Conservation (phyloP, 2,888 invertebrate genomes). For the Ptychoptera contaminata region DNA sequence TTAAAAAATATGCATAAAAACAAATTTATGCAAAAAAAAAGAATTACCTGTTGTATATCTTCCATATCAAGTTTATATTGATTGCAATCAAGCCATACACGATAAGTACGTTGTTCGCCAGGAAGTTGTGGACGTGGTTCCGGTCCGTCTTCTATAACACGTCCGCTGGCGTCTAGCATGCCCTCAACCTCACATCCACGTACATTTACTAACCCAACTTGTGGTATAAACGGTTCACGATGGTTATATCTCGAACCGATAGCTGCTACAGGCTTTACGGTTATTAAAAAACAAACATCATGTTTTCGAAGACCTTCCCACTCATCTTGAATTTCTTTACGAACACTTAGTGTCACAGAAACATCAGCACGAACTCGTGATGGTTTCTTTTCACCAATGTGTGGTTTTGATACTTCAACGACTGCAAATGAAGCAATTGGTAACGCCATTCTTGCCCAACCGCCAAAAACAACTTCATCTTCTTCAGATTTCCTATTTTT, state of each 20-base stretch:
- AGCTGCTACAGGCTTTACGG: constrained; percentile 68
- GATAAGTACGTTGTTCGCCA: constrained; percentile 80
- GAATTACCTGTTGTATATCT: constrained; percentile 52
- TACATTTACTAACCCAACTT: constrained; percentile 82
- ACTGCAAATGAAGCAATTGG: constrained; percentile 85
- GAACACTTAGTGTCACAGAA: constrained; percentile 77
- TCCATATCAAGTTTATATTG: constrained; percentile 92
- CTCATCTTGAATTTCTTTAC: constrained; percentile 83
- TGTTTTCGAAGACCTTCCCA: constrained; percentile 96
- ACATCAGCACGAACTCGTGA: constrained; percentile 92
- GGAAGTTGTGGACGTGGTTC: constrained; percentile 74
- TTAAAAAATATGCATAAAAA: background rate
- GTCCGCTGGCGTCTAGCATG: constrained; percentile 87
- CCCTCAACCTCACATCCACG: constrained; percentile 98
- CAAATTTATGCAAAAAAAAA: background rate
- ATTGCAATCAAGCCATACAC: constrained; percentile 92
- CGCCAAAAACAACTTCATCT: constrained; percentile 75
- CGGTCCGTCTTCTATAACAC: constrained; percentile 92
- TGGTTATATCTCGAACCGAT: constrained; percentile 75
- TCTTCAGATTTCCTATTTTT: constrained; percentile 65
- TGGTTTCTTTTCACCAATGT: constrained; percentile 87
- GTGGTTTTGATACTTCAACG: constrained; percentile 85
- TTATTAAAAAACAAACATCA: constrained; percentile 93
- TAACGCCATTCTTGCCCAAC: constrained; percentile 98
- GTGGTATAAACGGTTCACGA: constrained; percentile 73